Evolutionary conservation across 1,140 invertebrate species (phyloP).

Genomic region (Temnothorax curvispinosus): DNA sequence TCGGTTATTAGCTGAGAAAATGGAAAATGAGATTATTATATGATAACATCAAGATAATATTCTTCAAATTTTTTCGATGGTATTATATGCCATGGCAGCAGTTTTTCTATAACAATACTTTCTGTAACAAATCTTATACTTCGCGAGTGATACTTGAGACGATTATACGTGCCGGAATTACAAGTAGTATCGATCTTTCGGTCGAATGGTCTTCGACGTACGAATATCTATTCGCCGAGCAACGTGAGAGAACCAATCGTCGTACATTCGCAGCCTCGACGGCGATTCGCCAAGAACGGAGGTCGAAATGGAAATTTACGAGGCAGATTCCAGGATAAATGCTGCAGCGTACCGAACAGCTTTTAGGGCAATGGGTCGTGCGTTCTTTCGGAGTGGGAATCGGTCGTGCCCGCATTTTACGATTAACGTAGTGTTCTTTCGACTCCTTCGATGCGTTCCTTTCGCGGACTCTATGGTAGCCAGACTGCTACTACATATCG

Average conservation of each 20-base stretch:
- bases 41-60: not conserved
- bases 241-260: slow-evolving; percentile 60
- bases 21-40: not conserved
- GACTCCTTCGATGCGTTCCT: slow-evolving; percentile 43
- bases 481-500: slow-evolving; percentile 6
- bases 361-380: slow-evolving; percentile 82
- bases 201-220: slow-evolving; percentile 51
- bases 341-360: slow-evolving; percentile 72
- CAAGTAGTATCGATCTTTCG: slow-evolving; percentile 44
- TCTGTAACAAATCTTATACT: not conserved
- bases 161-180: slow-evolving; percentile 54
- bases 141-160: slow-evolving; percentile 49
- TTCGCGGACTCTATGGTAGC: not conserved
- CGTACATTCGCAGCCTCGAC: slow-evolving; percentile 71
- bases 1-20: not conserved
- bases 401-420: slow-evolving; percentile 68
- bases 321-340: slow-evolving; percentile 75
- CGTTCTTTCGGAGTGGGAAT: slow-evolving; percentile 68
- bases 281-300: slow-evolving; percentile 78
- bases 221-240: slow-evolving; percentile 57
- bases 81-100: no score
- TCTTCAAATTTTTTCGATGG: not conserved
- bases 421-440: slow-evolving; percentile 68
- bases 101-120: not conserved
- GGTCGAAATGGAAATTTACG: slow-evolving; percentile 81